Conservation (phyloP, 2,888 invertebrate species). For the Cephus spinipes region DNA sequence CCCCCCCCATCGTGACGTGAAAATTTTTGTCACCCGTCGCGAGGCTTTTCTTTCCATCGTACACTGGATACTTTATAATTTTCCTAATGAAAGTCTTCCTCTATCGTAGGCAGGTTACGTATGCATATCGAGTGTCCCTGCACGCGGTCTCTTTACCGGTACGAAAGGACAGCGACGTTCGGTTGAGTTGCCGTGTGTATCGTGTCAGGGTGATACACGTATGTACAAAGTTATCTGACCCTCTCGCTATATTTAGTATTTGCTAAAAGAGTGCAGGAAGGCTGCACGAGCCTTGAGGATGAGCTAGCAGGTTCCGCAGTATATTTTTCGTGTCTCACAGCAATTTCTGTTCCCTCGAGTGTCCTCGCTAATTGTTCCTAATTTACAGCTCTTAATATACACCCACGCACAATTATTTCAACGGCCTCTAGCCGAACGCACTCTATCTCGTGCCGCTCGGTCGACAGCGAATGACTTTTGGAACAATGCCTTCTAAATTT, state of each 20-base stretch:
- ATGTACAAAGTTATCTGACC: constrained; percentile 29
- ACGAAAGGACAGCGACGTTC: not conserved
- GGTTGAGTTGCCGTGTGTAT: not conserved
- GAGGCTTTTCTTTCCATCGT: not conserved
- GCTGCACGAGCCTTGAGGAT: constrained; percentile 2
- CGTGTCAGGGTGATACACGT: constrained; percentile 23
- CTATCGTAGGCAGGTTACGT: not conserved
- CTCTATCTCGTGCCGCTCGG: not conserved
- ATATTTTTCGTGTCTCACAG: not conserved
- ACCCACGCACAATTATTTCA: constrained; percentile 4
- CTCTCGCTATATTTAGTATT: constrained; percentile 48
- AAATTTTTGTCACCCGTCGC: too few species aligned
- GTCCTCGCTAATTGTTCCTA: constrained; percentile 5
- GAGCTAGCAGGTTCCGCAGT: not conserved
- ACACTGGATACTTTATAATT: not conserved
- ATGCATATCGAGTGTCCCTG: not conserved
- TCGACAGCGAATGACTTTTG: not conserved
- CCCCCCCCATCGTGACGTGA: too few species aligned
- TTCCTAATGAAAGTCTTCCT: not conserved
- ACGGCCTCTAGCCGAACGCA: not conserved
- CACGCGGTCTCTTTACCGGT: too few species aligned
- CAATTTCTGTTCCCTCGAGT: not conserved
- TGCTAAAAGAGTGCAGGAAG: constrained; percentile 21
- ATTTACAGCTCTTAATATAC: not conserved
- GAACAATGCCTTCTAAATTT: not conserved